Evolutionary conservation across 30 jellyfish, hydroid and myxozoan species (phyloP).

Genomic region (Nemopilema nomurai): DNA sequence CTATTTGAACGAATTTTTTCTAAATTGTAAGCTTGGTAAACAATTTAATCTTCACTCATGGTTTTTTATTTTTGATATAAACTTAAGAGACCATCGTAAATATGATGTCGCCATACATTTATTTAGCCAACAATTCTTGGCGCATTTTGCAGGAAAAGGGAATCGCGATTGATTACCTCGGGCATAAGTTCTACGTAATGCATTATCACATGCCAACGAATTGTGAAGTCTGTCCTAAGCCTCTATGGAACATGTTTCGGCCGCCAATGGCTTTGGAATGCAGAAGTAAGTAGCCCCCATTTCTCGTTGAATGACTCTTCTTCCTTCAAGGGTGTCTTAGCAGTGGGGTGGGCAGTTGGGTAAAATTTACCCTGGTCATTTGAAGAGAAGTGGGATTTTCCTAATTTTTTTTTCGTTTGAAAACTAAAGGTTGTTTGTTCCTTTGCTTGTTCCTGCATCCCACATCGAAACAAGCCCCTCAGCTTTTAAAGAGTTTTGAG

Average conservation of each 20-base stretch:
- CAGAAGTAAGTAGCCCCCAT: constrained; percentile 61
- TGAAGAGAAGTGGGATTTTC: no score
- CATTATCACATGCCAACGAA: constrained; percentile 96
- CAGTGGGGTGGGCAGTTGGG: no score
- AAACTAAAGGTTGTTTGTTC: not conserved
- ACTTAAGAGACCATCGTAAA: not conserved
- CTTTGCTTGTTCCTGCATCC: not conserved
- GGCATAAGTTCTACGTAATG: constrained; percentile 86
- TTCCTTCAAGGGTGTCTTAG: no score
- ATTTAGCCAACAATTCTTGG: no score
- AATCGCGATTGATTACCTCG: constrained; percentile 64
- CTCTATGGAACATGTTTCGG: constrained; percentile 82
- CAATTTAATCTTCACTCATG: no score
- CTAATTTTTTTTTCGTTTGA: no score
- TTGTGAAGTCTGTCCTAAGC: constrained; percentile 90
- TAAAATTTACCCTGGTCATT: no score
- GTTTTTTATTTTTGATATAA: no score
- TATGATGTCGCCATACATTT: not conserved
- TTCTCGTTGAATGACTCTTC: not conserved
- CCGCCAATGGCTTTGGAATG: constrained; percentile 98
- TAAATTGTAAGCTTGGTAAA: no score
- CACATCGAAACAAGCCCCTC: no score
- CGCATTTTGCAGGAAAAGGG: constrained; percentile 83
- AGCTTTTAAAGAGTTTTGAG: no score
- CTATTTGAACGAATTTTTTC: no score